Evolutionary conservation across 2,797 vertebrate genomes (phyloP).

Genomic region (Pangasius larnaudii): DNA sequence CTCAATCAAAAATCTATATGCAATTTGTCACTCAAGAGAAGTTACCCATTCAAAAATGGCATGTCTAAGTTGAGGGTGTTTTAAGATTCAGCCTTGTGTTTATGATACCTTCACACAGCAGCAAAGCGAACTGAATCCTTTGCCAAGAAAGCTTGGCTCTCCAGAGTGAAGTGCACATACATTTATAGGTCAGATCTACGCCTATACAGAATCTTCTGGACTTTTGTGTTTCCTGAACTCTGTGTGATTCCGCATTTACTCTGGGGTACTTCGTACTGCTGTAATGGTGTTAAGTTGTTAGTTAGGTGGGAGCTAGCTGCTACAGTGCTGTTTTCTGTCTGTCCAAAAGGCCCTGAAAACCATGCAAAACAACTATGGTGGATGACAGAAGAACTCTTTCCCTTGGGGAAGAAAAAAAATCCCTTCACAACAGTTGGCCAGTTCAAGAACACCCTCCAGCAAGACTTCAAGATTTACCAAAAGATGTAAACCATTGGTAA

Average conservation of each 20-base stretch:
- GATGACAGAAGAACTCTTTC: neutral
- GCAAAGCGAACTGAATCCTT: neutral
- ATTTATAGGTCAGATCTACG: neutral
- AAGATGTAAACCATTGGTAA: neutral
- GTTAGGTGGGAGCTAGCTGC: neutral
- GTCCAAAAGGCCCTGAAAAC: neutral
- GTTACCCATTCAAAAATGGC: neutral
- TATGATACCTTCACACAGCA: neutral
- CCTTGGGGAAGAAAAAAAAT: constrained; percentile 19
- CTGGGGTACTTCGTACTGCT: too few relatives aligned
- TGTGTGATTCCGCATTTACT: neutral
- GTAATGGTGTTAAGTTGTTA: too few relatives aligned
- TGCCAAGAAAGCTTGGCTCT: neutral
- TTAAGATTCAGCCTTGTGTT: neutral
- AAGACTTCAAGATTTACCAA: neutral
- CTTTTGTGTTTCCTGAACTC: neutral
- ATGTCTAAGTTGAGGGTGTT: neutral
- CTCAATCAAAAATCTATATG: neutral
- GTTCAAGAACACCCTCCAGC: constrained; percentile 36
- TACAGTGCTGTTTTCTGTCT: neutral
- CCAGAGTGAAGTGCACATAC: neutral
- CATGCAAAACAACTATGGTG: neutral
- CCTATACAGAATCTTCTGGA: too few relatives aligned
- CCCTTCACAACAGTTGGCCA: constrained; percentile 45
- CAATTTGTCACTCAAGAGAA: neutral